Percentiles rank a stretch among this genome's conserved stretches.
These are phyloP conservation scores for Vulpes lagopus DNA, from an alignment of 2,113 vertebrate species.

Conservation along the genomic window DNA sequence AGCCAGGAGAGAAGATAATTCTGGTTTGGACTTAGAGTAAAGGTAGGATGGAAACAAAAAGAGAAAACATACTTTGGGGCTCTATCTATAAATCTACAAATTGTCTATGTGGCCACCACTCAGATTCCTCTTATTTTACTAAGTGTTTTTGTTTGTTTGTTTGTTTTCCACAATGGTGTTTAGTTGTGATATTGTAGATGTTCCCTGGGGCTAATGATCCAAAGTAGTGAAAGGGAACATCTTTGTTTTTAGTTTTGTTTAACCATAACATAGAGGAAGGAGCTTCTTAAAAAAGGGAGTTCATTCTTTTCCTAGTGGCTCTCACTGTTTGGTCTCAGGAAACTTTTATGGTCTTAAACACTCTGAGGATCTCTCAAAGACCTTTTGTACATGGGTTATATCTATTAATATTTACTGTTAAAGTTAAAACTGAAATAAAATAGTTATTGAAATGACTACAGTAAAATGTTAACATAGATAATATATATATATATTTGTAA, in stretches of 20 bases:
- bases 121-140: not conserved
- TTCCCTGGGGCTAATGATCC: not conserved
- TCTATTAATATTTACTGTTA: not conserved
- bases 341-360: not conserved
- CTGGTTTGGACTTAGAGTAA: not conserved
- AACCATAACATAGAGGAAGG: not conserved
- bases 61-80: not conserved
- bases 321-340: not conserved
- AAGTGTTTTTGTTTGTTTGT: not conserved
- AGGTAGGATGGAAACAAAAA: not conserved
- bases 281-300: not conserved
- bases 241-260: slow-evolving; percentile 8
- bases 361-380: not conserved
- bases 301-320: not conserved
- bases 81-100: not conserved
- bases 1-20: not conserved
- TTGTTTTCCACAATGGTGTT: not conserved
- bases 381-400: not conserved
- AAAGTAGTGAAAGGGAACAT: not conserved
- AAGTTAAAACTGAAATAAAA: slow-evolving; percentile 34
- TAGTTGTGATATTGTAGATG: not conserved
- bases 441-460: not conserved
- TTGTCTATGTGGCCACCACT: not conserved
- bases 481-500: not conserved
- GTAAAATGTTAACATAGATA: not conserved